Evolutionary conservation across 2,797 vertebrate species (phyloP).

Genomic region (Anisognathus igniventris): DNA sequence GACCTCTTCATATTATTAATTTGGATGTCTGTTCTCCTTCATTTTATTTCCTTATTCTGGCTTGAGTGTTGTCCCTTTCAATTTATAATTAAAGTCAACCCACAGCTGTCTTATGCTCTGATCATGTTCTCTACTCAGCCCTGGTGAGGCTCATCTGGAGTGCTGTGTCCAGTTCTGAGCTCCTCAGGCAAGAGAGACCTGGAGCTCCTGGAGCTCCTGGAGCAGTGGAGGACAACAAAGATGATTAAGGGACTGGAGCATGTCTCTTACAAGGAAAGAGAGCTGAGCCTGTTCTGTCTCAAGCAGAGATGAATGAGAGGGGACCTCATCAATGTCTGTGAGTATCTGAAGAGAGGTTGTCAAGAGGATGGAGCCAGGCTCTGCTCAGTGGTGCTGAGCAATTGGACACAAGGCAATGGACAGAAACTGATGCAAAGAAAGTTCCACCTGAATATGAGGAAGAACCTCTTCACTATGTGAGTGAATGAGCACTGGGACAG

Average conservation of each 20-base stretch:
- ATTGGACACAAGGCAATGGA: rapidly evolving
- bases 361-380: neutral
- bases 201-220: neutral
- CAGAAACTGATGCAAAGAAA: neutral
- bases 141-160: neutral
- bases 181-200: neutral
- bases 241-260: neutral
- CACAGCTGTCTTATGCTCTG: neutral
- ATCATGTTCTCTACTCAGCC: neutral
- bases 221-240: neutral
- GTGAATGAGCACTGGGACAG: neutral
- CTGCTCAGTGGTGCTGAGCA: rapidly evolving
- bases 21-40: neutral
- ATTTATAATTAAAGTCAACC: neutral
- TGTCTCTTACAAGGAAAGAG: neutral
- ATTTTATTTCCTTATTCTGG: neutral
- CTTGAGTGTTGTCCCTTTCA: neutral
- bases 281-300: rapidly evolving
- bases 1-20: rapidly evolving
- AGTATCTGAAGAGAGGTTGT: neutral
- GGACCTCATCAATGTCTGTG: rapidly evolving
- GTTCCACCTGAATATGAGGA: neutral
- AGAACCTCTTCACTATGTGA: neutral
- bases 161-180: neutral
- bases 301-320: neutral